Evolutionary conservation across 2,797 vertebrate genomes (phyloP).

Genomic region (Parauchenoglanis punctatus): DNA sequence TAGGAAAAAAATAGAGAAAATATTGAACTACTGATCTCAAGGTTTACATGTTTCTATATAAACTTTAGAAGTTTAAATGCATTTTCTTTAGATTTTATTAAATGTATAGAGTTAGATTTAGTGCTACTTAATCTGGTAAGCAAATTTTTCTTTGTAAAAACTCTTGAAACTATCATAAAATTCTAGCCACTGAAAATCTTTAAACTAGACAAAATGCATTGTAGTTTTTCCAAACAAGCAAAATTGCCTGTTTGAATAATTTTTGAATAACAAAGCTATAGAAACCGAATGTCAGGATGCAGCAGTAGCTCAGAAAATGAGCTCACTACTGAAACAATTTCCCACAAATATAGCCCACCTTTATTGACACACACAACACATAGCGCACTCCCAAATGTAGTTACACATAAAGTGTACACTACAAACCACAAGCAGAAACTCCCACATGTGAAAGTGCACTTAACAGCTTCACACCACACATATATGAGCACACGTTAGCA

Average conservation of each 20-base stretch:
- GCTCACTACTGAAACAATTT: background rate
- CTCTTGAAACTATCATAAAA: too few relatives aligned
- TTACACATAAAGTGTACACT: background rate
- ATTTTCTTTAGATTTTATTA: too few relatives aligned
- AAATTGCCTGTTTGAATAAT: too few relatives aligned
- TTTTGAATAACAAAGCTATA: background rate
- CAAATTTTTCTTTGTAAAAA: too few relatives aligned
- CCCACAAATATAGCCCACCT: background rate
- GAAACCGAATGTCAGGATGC: background rate
- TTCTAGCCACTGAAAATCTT: too few relatives aligned
- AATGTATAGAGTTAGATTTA: too few relatives aligned
- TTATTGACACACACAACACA: background rate
- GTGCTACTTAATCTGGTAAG: too few relatives aligned
- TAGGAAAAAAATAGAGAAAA: too few relatives aligned
- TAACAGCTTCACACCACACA: background rate
- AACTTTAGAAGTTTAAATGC: too few relatives aligned
- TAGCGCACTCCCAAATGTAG: background rate
- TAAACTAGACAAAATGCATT: background rate
- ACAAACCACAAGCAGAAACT: background rate
- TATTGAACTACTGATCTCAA: too few relatives aligned
- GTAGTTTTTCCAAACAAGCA: too few relatives aligned
- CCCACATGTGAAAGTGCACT: background rate
- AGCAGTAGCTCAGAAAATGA: background rate
- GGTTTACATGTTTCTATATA: too few relatives aligned
- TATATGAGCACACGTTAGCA: background rate